phyloP scores from a whole-genome alignment of 2,113 vertebrate genomes.

The Chloropsis cyanopogon region DNA sequence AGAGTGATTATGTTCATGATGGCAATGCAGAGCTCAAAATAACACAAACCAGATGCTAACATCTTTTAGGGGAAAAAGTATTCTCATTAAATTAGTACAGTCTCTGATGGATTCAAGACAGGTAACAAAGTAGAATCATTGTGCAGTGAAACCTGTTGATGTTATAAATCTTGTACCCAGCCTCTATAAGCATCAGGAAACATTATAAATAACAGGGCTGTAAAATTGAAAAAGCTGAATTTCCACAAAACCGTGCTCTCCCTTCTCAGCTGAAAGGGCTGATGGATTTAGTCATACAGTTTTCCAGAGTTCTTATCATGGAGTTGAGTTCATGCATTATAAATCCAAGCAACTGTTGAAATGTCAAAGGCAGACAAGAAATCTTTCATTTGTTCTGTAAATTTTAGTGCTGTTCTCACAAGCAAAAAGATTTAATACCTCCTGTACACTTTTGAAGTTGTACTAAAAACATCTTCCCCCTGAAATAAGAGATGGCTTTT shows the following conservation, averaged over 20 bases:
- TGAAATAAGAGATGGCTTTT: not conserved
- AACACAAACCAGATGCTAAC: slow-evolving; percentile 67
- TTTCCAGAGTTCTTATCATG: slow-evolving; percentile 9
- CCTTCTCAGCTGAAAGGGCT: not conserved
- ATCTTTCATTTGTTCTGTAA: slow-evolving; percentile 23
- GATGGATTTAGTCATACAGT: not conserved
- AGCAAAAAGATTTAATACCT: not conserved
- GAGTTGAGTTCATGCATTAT: not conserved
- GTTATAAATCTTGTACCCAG: not conserved
- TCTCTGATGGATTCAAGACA: not conserved
- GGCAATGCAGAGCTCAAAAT: slow-evolving; percentile 46
- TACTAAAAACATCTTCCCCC: not conserved
- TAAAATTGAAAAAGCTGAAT: not conserved
- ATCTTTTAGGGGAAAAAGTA: slow-evolving; percentile 33
- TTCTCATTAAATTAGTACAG: slow-evolving; percentile 27
- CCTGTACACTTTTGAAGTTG: not conserved
- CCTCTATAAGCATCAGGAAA: not conserved
- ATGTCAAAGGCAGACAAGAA: slow-evolving; percentile 4
- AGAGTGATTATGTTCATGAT: slow-evolving; percentile 57
- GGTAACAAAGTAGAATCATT: not conserved
- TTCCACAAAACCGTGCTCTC: not conserved
- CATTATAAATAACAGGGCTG: not conserved
- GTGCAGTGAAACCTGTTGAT: not conserved
- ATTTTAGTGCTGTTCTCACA: not conserved
- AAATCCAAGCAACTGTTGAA: slow-evolving; percentile 28